A percentile compares a stretch with the other conserved stretches of the same genome.
Evolutionary conservation across 2,113 vertebrate species (phyloP).

Genomic region (Puntigrus tetrazona): DNA sequence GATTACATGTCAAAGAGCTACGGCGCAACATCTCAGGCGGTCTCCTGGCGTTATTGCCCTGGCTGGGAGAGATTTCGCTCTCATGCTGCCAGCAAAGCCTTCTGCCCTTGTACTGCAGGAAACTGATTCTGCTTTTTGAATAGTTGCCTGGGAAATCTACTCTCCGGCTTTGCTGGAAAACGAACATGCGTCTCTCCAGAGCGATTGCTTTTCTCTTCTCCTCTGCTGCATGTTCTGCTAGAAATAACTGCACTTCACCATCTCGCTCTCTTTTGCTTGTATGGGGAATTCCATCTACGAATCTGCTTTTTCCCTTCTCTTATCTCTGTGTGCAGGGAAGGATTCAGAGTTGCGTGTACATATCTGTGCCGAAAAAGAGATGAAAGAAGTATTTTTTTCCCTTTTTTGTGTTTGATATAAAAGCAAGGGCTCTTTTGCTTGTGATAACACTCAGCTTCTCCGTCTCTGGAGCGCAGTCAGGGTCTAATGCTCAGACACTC

Average conservation of each 20-base stretch:
- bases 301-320: conserved; percentile 51
- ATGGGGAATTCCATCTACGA: conserved; percentile 62
- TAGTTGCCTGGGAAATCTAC: conserved; percentile 55
- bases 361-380: conserved; percentile 39
- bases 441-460: conserved; percentile 45
- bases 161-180: conserved; percentile 45
- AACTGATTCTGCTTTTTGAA: conserved; percentile 53
- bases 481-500: conserved; percentile 38
- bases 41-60: conserved; percentile 29
- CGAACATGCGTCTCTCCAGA: conserved; percentile 46
- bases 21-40: conserved; percentile 25
- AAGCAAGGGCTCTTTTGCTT: conserved; percentile 39
- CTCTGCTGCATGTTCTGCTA: conserved; percentile 57
- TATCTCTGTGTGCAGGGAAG: conserved; percentile 46
- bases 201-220: conserved; percentile 54
- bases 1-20: conserved; percentile 39
- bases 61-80: conserved; percentile 51
- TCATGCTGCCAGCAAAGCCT: conserved; percentile 40
- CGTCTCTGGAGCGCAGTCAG: conserved; percentile 40
- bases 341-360: conserved; percentile 41
- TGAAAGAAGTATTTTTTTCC: conserved; percentile 30
- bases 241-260: conserved; percentile 48
- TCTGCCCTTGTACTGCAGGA: conserved; percentile 24
- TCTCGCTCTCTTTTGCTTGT: conserved; percentile 47
- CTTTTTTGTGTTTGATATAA: conserved; percentile 46